Percentiles rank a stretch among this genome's conserved stretches.
Evolutionary conservation across 2,113 vertebrate genomes (phyloP).

Genomic region (Pygoscelis antarcticus): DNA sequence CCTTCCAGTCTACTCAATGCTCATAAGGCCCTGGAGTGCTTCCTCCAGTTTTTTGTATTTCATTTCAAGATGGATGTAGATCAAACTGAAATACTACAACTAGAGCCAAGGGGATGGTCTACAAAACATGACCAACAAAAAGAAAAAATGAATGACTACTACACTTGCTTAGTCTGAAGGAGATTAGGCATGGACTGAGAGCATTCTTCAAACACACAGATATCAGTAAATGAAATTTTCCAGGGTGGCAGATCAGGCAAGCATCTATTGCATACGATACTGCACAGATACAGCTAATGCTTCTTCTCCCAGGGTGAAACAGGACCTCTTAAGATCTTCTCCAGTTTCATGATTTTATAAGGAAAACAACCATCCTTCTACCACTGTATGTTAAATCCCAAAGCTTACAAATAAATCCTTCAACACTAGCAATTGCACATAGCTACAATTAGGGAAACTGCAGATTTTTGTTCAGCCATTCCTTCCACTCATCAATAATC

Average conservation of each 20-base stretch:
- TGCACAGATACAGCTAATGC: background rate
- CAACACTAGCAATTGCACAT: background rate
- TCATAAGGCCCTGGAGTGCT: background rate
- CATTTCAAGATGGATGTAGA: background rate
- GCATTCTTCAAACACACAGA: background rate
- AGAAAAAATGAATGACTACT: background rate
- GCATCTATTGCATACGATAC: background rate
- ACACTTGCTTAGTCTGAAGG: background rate
- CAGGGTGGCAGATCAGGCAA: background rate
- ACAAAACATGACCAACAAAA: background rate
- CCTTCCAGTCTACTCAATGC: background rate
- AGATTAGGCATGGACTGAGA: background rate
- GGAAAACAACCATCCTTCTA: background rate
- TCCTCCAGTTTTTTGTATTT: background rate
- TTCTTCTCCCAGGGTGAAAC: background rate
- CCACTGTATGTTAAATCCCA: background rate
- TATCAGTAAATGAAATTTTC: background rate
- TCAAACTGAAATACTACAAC: background rate
- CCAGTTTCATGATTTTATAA: background rate
- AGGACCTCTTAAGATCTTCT: background rate
- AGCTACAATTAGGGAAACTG: background rate
- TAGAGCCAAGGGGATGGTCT: background rate
- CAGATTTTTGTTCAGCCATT: background rate
- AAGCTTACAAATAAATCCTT: background rate
- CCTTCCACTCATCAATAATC: background rate